Percentiles rank a stretch among this genome's conserved stretches.
Conservation (phyloP, 1,140 invertebrate species). For the Bicyclus anynana region DNA sequence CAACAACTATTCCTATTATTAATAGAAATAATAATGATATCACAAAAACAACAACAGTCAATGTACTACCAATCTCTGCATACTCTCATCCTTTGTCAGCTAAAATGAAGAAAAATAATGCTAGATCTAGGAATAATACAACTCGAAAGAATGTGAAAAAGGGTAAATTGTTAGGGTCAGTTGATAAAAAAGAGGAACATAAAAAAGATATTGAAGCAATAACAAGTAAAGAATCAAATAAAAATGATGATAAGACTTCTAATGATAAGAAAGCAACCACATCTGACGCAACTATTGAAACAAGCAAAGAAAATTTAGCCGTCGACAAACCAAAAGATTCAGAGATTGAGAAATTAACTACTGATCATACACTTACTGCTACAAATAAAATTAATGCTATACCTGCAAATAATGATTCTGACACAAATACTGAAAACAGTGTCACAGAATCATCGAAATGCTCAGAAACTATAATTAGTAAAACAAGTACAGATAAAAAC, state of each 20-base stretch:
- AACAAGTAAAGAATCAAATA: background rate
- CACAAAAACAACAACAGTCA: constrained; percentile 81
- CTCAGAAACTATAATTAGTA: background rate
- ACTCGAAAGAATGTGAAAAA: constrained; percentile 27
- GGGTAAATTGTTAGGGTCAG: constrained; percentile 16
- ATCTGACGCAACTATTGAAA: background rate
- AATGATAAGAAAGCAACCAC: background rate
- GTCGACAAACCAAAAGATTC: constrained; percentile 1
- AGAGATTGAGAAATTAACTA: background rate
- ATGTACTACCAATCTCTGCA: constrained; percentile 85
- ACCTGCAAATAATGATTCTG: background rate
- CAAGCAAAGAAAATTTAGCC: background rate
- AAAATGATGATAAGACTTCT: background rate
- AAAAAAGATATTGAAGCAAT: background rate
- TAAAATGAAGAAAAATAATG: constrained; percentile 63
- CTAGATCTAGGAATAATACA: constrained; percentile 43
- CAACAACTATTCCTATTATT: constrained; percentile 43
- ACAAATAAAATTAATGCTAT: background rate
- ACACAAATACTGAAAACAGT: background rate
- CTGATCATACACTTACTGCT: background rate
- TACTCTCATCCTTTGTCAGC: constrained; percentile 73
- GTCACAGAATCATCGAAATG: background rate
- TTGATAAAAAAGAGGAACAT: constrained; percentile 17
- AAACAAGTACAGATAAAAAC: constrained; percentile 7
- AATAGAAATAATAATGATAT: constrained; percentile 58